Evolutionary conservation across 2,113 vertebrate species (phyloP).

Genomic region (Nyctibius bracteatus): DNA sequence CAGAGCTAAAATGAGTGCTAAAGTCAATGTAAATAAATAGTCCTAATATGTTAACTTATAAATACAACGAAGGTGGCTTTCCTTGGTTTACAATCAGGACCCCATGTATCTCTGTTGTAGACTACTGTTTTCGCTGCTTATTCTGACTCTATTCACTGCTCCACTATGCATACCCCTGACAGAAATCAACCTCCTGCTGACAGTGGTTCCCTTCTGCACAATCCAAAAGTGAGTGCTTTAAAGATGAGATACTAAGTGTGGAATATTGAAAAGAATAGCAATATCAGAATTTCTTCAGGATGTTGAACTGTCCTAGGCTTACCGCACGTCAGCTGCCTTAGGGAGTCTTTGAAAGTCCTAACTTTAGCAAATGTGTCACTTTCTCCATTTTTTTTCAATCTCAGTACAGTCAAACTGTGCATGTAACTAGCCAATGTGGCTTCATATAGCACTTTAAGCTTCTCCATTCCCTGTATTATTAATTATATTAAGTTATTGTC

Average conservation of each 20-base stretch:
- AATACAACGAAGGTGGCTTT: not conserved
- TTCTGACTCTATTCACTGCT: not conserved
- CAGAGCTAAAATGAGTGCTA: not conserved
- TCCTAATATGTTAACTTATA: not conserved
- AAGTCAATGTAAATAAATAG: not conserved
- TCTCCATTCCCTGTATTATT: not conserved
- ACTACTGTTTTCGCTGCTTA: not conserved
- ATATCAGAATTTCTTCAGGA: not conserved
- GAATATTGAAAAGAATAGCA: not conserved
- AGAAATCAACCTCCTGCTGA: not conserved
- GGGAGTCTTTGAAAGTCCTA: not conserved
- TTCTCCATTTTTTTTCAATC: not conserved
- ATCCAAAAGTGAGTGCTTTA: not conserved
- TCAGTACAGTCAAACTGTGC: not conserved
- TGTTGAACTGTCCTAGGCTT: not conserved
- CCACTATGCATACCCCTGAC: not conserved
- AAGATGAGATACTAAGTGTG: not conserved
- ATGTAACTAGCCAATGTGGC: not conserved
- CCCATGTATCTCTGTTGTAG: not conserved
- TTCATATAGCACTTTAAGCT: not conserved
- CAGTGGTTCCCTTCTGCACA: not conserved
- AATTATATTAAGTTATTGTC: not conserved
- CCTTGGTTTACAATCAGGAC: not conserved
- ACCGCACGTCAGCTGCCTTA: not conserved
- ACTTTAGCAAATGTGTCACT: not conserved